phyloP scores from a whole-genome alignment of 2,888 invertebrate genomes.

The Rapana venosa region DNA sequence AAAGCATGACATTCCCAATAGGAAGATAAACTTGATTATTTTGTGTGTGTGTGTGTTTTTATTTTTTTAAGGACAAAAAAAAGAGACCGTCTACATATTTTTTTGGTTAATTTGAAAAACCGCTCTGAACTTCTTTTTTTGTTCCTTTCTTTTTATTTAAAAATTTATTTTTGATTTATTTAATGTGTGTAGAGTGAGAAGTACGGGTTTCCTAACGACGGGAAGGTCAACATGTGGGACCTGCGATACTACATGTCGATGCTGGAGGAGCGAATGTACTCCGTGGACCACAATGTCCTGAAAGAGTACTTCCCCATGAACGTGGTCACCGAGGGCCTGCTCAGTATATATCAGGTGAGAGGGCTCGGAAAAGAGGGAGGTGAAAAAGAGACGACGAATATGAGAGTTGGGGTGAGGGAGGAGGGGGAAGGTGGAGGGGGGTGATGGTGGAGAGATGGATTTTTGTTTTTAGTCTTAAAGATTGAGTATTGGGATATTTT shows the following conservation, averaged over 20 bases:
- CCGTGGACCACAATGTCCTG: conserved; percentile 79
- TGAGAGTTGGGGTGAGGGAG: too few relatives aligned
- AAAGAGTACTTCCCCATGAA: conserved; percentile 80
- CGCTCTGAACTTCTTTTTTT: background rate
- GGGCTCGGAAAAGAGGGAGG: background rate
- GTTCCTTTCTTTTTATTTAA: background rate
- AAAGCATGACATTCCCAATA: too few relatives aligned
- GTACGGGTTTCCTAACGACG: conserved; percentile 77
- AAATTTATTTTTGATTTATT: background rate
- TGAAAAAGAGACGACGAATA: too few relatives aligned
- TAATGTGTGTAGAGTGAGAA: conserved; percentile 76
- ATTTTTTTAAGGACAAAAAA: too few relatives aligned
- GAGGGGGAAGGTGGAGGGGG: background rate
- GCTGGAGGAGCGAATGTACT: conserved; percentile 79
- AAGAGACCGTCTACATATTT: too few relatives aligned
- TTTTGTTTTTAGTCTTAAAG: background rate
- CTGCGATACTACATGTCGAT: conserved; percentile 79
- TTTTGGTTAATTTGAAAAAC: too few relatives aligned
- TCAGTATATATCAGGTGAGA: conserved; percentile 79
- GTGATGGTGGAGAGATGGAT: background rate
- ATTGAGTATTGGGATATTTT: too few relatives aligned
- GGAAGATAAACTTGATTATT: too few relatives aligned
- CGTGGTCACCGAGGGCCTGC: conserved; percentile 79
- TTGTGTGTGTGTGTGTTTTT: too few relatives aligned
- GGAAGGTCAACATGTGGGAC: conserved; percentile 79